Conservation (phyloP, 2,888 invertebrate genomes). For the Chrysotoxum bicinctum region DNA sequence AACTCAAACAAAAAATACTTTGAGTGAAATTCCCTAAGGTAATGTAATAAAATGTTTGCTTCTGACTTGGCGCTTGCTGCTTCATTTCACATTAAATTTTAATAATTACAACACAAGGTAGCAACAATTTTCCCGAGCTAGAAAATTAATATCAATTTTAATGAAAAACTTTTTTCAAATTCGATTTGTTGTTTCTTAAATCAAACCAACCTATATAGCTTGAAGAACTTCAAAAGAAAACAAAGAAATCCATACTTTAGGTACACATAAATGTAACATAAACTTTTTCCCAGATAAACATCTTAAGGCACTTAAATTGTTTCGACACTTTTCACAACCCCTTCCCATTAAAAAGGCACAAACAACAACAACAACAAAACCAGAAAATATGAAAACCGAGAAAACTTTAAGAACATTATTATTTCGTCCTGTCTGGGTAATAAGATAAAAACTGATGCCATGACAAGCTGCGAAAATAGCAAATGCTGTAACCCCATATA, state of each 20-base stretch:
- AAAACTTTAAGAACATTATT: not conserved
- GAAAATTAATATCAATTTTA: too few relatives aligned
- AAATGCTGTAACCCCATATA: not conserved
- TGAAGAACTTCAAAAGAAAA: not conserved
- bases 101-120: too few relatives aligned
- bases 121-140: too few relatives aligned
- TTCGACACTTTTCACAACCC: not conserved
- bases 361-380: too few relatives aligned
- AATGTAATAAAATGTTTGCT: too few relatives aligned
- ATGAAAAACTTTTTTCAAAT: too few relatives aligned
- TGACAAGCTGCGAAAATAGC: slow-evolving; percentile 17
- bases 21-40: too few relatives aligned
- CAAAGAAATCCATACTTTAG: not conserved
- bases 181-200: too few relatives aligned
- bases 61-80: too few relatives aligned
- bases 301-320: slow-evolving; percentile 28
- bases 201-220: not conserved
- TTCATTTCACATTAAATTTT: too few relatives aligned
- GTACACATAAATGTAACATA: not conserved
- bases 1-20: too few relatives aligned
- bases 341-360: not conserved
- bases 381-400: slow-evolving; percentile 27
- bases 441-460: slow-evolving; percentile 6
- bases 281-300: slow-evolving; percentile 33
- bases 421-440: not conserved